Conservation (phyloP, 2,888 invertebrate species). For the Digitonthophagus gazella region DNA sequence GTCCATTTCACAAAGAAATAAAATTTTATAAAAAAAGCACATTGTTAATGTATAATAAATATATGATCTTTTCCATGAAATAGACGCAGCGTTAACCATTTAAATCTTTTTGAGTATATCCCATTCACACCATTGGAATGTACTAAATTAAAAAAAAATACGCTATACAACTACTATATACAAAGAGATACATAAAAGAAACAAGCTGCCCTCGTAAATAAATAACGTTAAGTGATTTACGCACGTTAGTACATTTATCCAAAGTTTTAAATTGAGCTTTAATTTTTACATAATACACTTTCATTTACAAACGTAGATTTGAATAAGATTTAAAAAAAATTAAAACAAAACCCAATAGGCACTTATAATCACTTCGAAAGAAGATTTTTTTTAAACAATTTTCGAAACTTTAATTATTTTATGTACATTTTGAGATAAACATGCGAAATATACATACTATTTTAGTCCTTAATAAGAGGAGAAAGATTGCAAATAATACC, state of each 20-base stretch:
- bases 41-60: too few species aligned
- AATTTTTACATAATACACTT: too few species aligned
- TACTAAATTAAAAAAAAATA: constrained; percentile 17
- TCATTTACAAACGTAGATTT: constrained; percentile 23
- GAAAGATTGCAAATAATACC: constrained; percentile 25
- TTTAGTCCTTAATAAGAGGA: neutral
- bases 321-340: constrained; percentile 22
- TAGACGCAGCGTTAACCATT: constrained; percentile 3
- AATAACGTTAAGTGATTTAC: constrained; percentile 4
- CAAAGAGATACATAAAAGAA: constrained; percentile 12
- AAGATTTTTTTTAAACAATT: neutral
- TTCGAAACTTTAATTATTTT: neutral
- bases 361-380: constrained; percentile 34
- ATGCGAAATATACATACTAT: neutral
- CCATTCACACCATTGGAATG: constrained; percentile 14
- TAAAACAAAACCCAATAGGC: constrained; percentile 33
- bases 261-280: neutral
- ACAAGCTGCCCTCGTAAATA: constrained; percentile 31
- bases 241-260: neutral
- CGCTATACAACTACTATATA: constrained; percentile 28
- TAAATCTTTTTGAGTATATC: constrained; percentile 8
- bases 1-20: neutral
- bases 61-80: constrained; percentile 14
- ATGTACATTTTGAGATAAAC: neutral
- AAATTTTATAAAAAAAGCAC: neutral